Base-by-base conservation (phyloP, 2,113 vertebrate genomes). In the Athene cunicularia region DNA sequence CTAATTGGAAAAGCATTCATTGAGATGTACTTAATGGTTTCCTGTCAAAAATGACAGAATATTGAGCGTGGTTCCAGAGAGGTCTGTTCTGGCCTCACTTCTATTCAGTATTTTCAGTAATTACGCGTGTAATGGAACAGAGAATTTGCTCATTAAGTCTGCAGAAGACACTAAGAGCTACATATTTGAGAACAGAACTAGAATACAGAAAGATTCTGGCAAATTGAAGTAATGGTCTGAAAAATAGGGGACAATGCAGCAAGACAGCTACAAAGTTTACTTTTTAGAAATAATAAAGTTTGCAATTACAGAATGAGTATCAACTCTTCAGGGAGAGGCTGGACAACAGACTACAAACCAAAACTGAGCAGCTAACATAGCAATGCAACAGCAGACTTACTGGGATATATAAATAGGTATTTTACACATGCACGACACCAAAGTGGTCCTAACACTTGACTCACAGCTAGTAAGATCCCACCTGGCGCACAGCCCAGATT, bases 101-200 rank as follows among this genome's bases (percentile, higher is more conserved):
- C 93, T 94, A 50, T 79, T 84, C 86, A 28, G 33, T 84, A 77
- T 84, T 92, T 96, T 94, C 95, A 94, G 80, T 95, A 96, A 97
- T 93, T 97, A 93, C 83, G 64, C 59, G 68, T 56, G 83, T 89
- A 96, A 96, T 95, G 86, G 94, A 89, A 96, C 45, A 94, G 76
- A 94, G 86, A 95, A 94, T 45, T 91, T 84, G 86, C 93, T 96
- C 95, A 95, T 96, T 96, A 96, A 80, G 95, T 96, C 94, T 91
- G 84, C 60, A 96, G 83, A 91, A 92, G 88, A 73, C 72, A 83
- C 79, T 74, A 58, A 77, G 52, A 94, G 72, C 86, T 89, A 86
- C 68, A 4, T 37, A 84, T 64, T 30, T 90, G 60, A 89, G 73
- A 91, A 64, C n/a, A 71, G 45, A 64, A 81, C 75, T 63, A 80